Evolutionary conservation across 2,888 invertebrate species (phyloP).

Genomic region (Pyrochroa serraticornis): DNA sequence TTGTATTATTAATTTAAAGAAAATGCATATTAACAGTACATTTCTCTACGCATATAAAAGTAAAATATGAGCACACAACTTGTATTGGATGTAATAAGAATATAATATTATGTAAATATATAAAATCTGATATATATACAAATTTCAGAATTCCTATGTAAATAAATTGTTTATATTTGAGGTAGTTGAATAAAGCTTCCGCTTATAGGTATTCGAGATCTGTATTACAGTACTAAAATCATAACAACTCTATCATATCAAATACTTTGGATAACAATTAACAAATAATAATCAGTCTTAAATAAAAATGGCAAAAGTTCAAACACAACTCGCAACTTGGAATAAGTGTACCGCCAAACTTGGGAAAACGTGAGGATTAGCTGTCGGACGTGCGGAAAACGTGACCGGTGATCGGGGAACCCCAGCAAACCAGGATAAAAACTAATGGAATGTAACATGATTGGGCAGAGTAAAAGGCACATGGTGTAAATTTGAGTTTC

Average conservation of each 20-base stretch:
- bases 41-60: slow-evolving; percentile 40
- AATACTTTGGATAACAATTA: slow-evolving; percentile 45
- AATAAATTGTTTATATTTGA: slow-evolving; percentile 45
- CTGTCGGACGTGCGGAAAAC: background rate
- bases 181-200: slow-evolving; percentile 50
- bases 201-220: slow-evolving; percentile 39
- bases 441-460: slow-evolving; percentile 42
- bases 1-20: slow-evolving; percentile 51
- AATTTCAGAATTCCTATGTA: slow-evolving; percentile 36
- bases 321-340: slow-evolving; percentile 7
- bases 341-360: slow-evolving; percentile 13
- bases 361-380: background rate
- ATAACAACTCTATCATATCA: slow-evolving; percentile 35
- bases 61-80: slow-evolving; percentile 45
- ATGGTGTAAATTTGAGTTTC: slow-evolving; percentile 39
- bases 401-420: slow-evolving; percentile 20
- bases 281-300: slow-evolving; percentile 57
- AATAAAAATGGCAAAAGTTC: slow-evolving; percentile 56
- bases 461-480: slow-evolving; percentile 47
- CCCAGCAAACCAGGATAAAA: slow-evolving; percentile 34
- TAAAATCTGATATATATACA: slow-evolving; percentile 45
- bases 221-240: slow-evolving; percentile 27
- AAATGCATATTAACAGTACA: slow-evolving; percentile 46
- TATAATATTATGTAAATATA: slow-evolving; percentile 41
- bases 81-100: slow-evolving; percentile 44